These are phyloP conservation scores for Eupithecia centaureata DNA, from an alignment of 2,888 invertebrate genomes.

Conservation along the genomic window DNA sequence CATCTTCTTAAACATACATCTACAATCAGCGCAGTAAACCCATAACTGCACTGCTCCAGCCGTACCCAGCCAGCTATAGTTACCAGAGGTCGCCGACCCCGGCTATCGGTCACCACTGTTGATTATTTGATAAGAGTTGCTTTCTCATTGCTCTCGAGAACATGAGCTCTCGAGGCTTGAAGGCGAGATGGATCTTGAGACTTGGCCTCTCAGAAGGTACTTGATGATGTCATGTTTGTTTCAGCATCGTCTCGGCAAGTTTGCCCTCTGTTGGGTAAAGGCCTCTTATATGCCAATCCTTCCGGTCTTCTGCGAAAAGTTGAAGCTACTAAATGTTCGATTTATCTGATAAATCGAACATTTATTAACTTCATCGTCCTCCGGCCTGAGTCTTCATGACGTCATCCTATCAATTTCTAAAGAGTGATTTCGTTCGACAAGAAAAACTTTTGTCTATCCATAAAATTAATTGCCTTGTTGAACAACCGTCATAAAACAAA, in stretches of 20 bases:
- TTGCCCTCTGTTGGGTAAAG: too few species aligned
- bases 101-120: constrained; percentile 46
- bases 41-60: constrained; percentile 6
- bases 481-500: background rate
- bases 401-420: background rate
- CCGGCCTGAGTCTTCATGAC: background rate
- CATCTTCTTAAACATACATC: background rate
- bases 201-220: background rate
- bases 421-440: background rate
- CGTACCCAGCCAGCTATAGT: constrained; percentile 11
- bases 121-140: constrained; percentile 40
- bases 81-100: constrained; percentile 41
- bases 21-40: background rate
- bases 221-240: background rate
- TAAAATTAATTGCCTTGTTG: background rate
- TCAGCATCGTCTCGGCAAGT: too few species aligned
- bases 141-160: constrained; percentile 16
- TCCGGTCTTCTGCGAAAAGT: too few species aligned
- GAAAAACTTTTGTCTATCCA: background rate
- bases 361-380: too few species aligned
- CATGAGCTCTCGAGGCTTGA: background rate
- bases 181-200: too few species aligned
- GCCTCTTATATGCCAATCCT: too few species aligned
- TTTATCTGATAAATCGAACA: too few species aligned
- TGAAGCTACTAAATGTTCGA: too few species aligned